Base-by-base conservation (phyloP, 2,888 invertebrate species). In the Orthonevra nobilis region DNA sequence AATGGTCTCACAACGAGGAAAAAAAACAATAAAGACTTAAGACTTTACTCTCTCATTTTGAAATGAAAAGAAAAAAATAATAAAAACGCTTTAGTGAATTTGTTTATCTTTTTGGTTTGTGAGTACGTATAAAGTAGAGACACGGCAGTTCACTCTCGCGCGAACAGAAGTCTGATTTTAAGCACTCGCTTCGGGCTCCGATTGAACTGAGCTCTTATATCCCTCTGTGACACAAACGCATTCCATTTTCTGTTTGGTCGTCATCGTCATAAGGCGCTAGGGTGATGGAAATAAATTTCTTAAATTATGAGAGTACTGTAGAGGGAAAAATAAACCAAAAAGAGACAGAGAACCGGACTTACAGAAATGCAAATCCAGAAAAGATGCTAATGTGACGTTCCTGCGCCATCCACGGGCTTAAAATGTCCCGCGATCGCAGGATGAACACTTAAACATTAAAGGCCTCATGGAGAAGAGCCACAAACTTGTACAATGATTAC, bases 291-390 rank as follows among this genome's bases (percentile, higher is more conserved):
- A 77, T 52, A 72, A 56, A 66, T 72, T 77, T 77, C 64, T 66
- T 66, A 66, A 79, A 79, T 72, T 72, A 79, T 72, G 77, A 79
- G 77, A 64, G 66, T 58, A 66, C 75, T 79, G 60, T 54, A 60
- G 20, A 28, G 23, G 40, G 32, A 60, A 12, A 36, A 60, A 44
- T 15, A 7, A 69, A 58, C 19, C 10, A 26, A 56, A 26, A 38
- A 12, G 44, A 42, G 40, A 34, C 14, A 34, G 48, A 14, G 28
- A 66, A 68, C 56, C 36, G 70, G 56, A 56, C 56, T 63, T 58
- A 58, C 63, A 64, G 44, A 70, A 77, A 70, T 77, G 70, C 77
- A 64, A 58, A 72, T 70, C 56, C 64, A 44, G 63, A 50, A 50
- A 58, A 40, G 69, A 60, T 58, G 69, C 48, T 44, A 64, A 64